phyloP scores from a whole-genome alignment of 1,140 invertebrate species.

The Pomacea maculata region DNA sequence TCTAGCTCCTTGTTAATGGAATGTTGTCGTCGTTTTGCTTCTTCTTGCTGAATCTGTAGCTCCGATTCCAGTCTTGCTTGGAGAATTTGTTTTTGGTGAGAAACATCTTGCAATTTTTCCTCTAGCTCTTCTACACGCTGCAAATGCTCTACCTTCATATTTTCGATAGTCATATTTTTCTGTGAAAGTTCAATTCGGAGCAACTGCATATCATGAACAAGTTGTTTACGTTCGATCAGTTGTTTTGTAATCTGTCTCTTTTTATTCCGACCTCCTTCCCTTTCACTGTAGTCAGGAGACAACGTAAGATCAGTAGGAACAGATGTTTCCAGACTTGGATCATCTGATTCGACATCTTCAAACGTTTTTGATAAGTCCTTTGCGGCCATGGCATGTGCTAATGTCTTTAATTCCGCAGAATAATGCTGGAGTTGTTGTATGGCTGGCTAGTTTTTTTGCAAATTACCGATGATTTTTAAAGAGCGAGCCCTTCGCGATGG shows the following conservation, averaged over 20 bases:
- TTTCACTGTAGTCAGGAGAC: constrained; percentile 53
- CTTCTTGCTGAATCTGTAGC: constrained; percentile 62
- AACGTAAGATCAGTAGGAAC: constrained; percentile 59
- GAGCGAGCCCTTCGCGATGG: neutral
- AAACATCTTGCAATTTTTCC: constrained; percentile 62
- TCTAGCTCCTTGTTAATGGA: constrained; percentile 60
- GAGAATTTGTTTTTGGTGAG: constrained; percentile 63
- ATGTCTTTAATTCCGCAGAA: neutral
- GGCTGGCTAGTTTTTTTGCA: neutral
- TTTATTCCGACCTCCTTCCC: constrained; percentile 38
- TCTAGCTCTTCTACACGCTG: constrained; percentile 63
- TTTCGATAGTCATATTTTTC: constrained; percentile 62
- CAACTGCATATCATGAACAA: constrained; percentile 64
- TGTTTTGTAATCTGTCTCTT: constrained; percentile 53
- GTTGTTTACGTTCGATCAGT: constrained; percentile 62
- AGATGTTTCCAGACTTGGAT: constrained; percentile 57
- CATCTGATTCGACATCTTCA: constrained; percentile 58
- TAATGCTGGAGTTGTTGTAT: neutral
- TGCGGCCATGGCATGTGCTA: constrained; percentile 43
- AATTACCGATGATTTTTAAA: neutral
- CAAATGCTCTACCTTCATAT: constrained; percentile 62
- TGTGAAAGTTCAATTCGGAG: constrained; percentile 66
- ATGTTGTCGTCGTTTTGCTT: constrained; percentile 59
- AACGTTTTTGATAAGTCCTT: constrained; percentile 58
- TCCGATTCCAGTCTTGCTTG: constrained; percentile 61